Base-by-base conservation (phyloP, 2,888 invertebrate genomes). In the Stratiomys singularior region DNA sequence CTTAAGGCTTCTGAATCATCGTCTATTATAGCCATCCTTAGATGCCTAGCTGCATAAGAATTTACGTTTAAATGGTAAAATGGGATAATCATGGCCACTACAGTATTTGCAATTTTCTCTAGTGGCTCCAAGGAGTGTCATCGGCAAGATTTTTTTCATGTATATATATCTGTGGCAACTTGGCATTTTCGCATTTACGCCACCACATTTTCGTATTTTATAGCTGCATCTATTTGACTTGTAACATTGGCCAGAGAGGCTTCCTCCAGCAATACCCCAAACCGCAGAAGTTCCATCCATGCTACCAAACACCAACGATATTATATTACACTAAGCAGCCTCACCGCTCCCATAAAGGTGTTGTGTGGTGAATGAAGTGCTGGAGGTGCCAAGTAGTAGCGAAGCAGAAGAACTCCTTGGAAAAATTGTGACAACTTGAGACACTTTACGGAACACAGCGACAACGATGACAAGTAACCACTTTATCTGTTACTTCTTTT, bases 51-150 rank as follows among this genome's bases (percentile, higher is more conserved):
- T 52, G 27, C n/a, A 74, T 3, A 56, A 77, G 76, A 76, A 76
- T 78, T 79, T 78, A 76, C 79, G 78, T 77, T 79, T 79, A 79
- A 79, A 79, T 79, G 72, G 79, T 78, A 79, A 77, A 79, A 79
- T 79, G 78, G 74, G 79, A 79, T 79, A 79, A 79, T 79, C 79
- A 79, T 78, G 78, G 77, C 79, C 79, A 79, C 79, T 79, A 69
- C 71, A 74, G 74, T 76, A 76, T 76, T 78, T 74, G 77, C 79
- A 79, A 79, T 79, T 79, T 76, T 76, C 76, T 79, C 60, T 30
- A 74, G 74, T 74, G 60, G 63, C 58, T 63, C 76, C 67, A 72
- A 64, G 74, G 76, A 58, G 67, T 76, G 47, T 69, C 78, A 71
- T 77, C 71, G 4, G 5, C 9, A 37, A 37, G 9, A 71, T 25